Evolutionary conservation across 2,113 vertebrate species (phyloP), one percentile per base, ranked within the genome.

Genomic region (Pomatostomus ruficeps): DNA sequence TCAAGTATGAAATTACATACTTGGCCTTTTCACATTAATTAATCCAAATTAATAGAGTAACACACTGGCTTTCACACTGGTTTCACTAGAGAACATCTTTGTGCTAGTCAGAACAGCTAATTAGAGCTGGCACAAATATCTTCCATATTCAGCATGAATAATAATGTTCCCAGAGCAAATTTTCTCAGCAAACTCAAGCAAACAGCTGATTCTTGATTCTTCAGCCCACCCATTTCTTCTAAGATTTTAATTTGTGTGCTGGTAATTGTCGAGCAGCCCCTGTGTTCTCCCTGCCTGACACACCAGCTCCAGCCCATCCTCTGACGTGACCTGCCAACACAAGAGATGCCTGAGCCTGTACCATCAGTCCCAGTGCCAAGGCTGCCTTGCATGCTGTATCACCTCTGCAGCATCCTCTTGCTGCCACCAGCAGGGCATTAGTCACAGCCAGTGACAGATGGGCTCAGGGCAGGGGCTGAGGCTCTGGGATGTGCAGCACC

Each of bases 11-110:
- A 94, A 88, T 93, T 70, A 86, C 36, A 59, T 33, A 74, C 76
- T 91, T 63, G 63, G 88, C 63, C 67, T 95, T 93, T 90, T 91
- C 67, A 83, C 16, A 54, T 80, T 85, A 95, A 88, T 94, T 93
- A 88, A 85, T 87, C 75, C 55, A 92, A 94, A 93, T 73, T 42
- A 88, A 76, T 25, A 80, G 78, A 88, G 45, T 70, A 93, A 88
- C 3, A 4, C 75, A 66, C 68, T 66, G 35, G 66, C 67, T 93
- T 93, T 78, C n/a, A n/a, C n/a, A n/a, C n/a, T n/a, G n/a, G n/a
- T n/a, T n/a, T n/a, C 54, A 85, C 45, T 46, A 59, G 46, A 91
- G 88, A 95, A 66, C 59, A 70, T 68, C 58, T 90, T 90, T 66
- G 58, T 73, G 71, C 70, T 67, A 88, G 70, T 1, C 1, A 95